A percentile compares a stretch with the other conserved stretches of the same genome.
phyloP scores from a whole-genome alignment of 1,140 invertebrate species.

The Solenopsis fugax region DNA sequence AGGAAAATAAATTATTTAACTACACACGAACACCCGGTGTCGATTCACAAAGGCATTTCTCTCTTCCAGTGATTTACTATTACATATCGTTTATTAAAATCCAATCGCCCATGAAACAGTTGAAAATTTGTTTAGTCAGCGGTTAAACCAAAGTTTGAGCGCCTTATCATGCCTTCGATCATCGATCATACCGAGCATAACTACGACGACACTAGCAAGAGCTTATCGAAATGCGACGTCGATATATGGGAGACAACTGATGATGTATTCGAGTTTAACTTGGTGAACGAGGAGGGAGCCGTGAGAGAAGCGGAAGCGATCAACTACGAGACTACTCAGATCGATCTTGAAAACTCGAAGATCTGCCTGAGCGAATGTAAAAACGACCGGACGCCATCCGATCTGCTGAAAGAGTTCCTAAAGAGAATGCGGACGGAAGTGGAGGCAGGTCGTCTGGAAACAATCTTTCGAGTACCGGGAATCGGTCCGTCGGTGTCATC shows the following conservation, averaged over 20 bases:
- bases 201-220: neutral
- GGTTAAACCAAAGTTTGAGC: neutral
- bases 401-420: slow-evolving; percentile 76
- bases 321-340: slow-evolving; percentile 40
- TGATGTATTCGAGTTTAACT: slow-evolving; percentile 48
- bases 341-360: slow-evolving; percentile 55
- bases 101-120: neutral
- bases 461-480: slow-evolving; percentile 75
- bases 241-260: neutral
- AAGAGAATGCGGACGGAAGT: slow-evolving; percentile 78
- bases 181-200: slow-evolving; percentile 8
- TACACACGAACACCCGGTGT: too few relatives aligned
- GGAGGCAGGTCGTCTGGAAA: slow-evolving; percentile 52
- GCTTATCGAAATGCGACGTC: neutral
- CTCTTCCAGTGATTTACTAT: neutral
- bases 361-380: slow-evolving; percentile 54
- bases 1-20: too few relatives aligned
- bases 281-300: slow-evolving; percentile 20
- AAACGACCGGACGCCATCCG: slow-evolving; percentile 38
- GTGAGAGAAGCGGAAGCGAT: neutral
- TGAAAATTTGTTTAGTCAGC: slow-evolving; percentile 9
- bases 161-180: neutral
- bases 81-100: neutral
- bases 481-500: slow-evolving; percentile 80
- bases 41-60: too few relatives aligned